phyloP scores from a whole-genome alignment of 2,797 vertebrate genomes.

The Eremophila alpestris region DNA sequence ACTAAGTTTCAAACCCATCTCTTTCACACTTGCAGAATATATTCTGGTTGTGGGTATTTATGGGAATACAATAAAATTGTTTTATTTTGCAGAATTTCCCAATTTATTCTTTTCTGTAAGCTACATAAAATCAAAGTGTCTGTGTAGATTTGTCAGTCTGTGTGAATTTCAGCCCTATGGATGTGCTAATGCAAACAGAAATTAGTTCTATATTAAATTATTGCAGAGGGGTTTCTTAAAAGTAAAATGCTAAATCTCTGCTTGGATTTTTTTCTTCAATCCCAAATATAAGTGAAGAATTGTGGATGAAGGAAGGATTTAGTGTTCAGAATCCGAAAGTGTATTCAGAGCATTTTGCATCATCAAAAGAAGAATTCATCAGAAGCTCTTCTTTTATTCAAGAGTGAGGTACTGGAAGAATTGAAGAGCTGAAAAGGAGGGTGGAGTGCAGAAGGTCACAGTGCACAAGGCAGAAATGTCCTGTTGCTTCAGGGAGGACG shows the following conservation, averaged over 20 bases:
- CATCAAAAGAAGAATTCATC: neutral
- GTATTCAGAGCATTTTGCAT: neutral
- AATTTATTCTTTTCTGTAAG: neutral
- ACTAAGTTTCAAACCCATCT: neutral
- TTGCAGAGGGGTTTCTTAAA: neutral
- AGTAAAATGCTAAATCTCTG: neutral
- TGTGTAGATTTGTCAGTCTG: neutral
- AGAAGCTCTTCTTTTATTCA: neutral
- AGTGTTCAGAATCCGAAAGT: neutral
- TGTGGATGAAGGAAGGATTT: neutral
- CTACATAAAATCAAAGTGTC: neutral
- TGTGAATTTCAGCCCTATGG: neutral
- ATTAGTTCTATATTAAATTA: neutral
- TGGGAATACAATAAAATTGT: neutral
- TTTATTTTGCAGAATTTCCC: neutral
- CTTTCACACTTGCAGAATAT: neutral
- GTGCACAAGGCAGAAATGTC: neutral
- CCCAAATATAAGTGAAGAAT: neutral
- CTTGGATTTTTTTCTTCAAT: neutral
- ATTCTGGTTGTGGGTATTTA: neutral
- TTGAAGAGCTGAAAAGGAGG: neutral
- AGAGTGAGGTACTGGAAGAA: neutral
- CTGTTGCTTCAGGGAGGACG: rapidly evolving
- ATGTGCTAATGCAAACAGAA: neutral
- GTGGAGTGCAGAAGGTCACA: neutral